Base-by-base conservation (phyloP, 2,797 vertebrate species). In the Microhierax caerulescens region DNA sequence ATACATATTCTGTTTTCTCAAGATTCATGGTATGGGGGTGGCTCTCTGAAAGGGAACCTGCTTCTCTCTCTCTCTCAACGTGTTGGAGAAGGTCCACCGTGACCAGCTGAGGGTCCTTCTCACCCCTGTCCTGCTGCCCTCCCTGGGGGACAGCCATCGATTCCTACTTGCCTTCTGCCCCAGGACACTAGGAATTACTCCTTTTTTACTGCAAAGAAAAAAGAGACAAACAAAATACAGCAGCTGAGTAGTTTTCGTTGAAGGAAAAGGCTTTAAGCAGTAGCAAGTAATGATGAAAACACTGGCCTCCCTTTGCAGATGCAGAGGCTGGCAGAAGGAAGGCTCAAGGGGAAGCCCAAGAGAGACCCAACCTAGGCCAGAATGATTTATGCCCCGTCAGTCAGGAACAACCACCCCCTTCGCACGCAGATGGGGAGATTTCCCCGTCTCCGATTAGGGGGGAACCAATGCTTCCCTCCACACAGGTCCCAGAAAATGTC, bases 81-180 rank as follows among this genome's bases (percentile, higher is more conserved):
- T 45, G 7, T 50, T 43, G 64, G 60, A 80, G 14, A 84, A 91
- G 43, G 50, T 30, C 5, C 32, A 10, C 27, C 36, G 70, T 6
- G 82, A 72, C 18, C 74, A 89, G n/a, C 45, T 86, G 24, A 76
- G 9, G 20, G 37, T 74, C n/a, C 25, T 88, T 86, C 37, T 63
- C 25, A 79, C 15, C 27, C 47, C 23, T 76, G 51, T 30, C 67
- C 64, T 43, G 20, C n/a, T 74, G 41, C 78, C 28, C 43, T 76
- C 77, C 48, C 50, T 63, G 50, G 18, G 37, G n/a, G 25, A 54
- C 63, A 74, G 28, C 30, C 11, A 3, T 16, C 53, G 81, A 27
- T 73, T 86, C 97, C 95, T 97, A 99, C 99, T 98, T 97, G 98
- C 97, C 88, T 98, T 98, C 97, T 99, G 98, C 70, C 99, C 99